phyloP scores from a whole-genome alignment of 1,140 invertebrate species.

The Drosophila ficusphila region DNA sequence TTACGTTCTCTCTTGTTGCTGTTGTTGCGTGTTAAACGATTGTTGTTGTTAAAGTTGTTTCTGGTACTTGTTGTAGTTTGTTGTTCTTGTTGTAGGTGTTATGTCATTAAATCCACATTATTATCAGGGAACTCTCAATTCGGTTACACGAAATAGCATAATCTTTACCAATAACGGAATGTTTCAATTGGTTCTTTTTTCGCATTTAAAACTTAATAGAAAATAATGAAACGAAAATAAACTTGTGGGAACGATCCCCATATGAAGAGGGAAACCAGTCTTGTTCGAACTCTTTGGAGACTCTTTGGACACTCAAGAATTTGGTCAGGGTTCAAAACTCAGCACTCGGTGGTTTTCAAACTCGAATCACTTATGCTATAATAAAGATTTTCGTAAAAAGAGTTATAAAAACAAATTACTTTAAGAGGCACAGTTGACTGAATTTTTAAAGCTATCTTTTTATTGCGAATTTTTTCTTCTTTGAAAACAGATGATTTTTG shows the following conservation, averaged over 20 bases:
- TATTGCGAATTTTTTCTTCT: slow-evolving; percentile 4
- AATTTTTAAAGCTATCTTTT: slow-evolving; percentile 15
- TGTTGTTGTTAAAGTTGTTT: slow-evolving; percentile 71
- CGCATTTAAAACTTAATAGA: slow-evolving; percentile 29
- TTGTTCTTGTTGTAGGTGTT: slow-evolving; percentile 66
- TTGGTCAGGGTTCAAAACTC: slow-evolving; percentile 62
- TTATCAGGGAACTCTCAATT: slow-evolving; percentile 36
- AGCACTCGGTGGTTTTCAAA: slow-evolving; percentile 80
- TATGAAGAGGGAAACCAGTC: slow-evolving; percentile 21
- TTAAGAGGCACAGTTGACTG: slow-evolving; percentile 40
- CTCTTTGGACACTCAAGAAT: slow-evolving; percentile 58
- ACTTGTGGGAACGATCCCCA: slow-evolving; percentile 26
- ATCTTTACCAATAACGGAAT: slow-evolving; percentile 34
- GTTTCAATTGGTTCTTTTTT: slow-evolving; percentile 4
- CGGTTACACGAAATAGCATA: slow-evolving; percentile 18
- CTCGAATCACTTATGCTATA: slow-evolving; percentile 82
- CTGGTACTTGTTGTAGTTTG: slow-evolving; percentile 64
- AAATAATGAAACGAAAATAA: slow-evolving; percentile 25
- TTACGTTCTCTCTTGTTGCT: slow-evolving; percentile 51
- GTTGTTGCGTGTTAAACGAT: slow-evolving; percentile 75
- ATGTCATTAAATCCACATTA: slow-evolving; percentile 59
- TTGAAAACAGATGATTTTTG: not conserved
- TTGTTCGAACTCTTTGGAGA: slow-evolving; percentile 47
- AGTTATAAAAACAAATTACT: slow-evolving; percentile 76
- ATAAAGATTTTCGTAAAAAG: slow-evolving; percentile 72